Percentiles rank a stretch among this genome's conserved stretches.
These are phyloP conservation scores for Clarias macrocephalus DNA, from an alignment of 2,113 vertebrate genomes.

Conservation along the genomic window DNA sequence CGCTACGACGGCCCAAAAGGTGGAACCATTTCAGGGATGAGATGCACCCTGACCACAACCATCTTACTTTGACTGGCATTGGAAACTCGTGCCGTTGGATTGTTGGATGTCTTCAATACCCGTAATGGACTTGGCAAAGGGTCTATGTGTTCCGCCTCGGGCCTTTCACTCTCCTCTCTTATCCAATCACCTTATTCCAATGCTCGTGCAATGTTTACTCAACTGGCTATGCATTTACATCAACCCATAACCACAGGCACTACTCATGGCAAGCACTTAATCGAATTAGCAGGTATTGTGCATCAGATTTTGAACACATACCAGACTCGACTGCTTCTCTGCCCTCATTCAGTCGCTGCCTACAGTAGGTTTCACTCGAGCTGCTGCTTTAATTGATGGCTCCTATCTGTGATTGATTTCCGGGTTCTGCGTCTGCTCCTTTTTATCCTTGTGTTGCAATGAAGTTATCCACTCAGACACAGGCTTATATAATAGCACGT, in stretches of 20 bases:
- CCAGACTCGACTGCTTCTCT: slow-evolving; percentile 52
- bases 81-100: slow-evolving; percentile 58
- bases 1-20: slow-evolving; percentile 52
- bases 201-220: slow-evolving; percentile 74
- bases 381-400: slow-evolving; percentile 11
- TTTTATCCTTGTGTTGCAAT: not conserved
- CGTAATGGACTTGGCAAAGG: slow-evolving; percentile 76
- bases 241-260: slow-evolving; percentile 63
- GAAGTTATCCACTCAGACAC: not conserved
- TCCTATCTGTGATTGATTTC: slow-evolving; percentile 46
- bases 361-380: not conserved
- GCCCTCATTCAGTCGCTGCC: not conserved
- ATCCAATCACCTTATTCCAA: slow-evolving; percentile 78
- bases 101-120: slow-evolving; percentile 71
- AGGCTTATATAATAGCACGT: not conserved
- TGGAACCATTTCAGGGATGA: slow-evolving; percentile 67
- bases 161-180: slow-evolving; percentile 65
- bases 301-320: slow-evolving; percentile 72
- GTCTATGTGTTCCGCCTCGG: slow-evolving; percentile 55
- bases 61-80: slow-evolving; percentile 47
- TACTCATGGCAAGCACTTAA: slow-evolving; percentile 68
- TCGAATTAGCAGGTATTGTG: slow-evolving; percentile 78
- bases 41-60: slow-evolving; percentile 53
- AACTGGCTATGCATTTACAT: slow-evolving; percentile 75
- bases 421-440: slow-evolving; percentile 46